Percentiles rank a stretch among this genome's conserved stretches.
phyloP scores from a whole-genome alignment of 1,140 invertebrate species.

The Heliconius congener region DNA sequence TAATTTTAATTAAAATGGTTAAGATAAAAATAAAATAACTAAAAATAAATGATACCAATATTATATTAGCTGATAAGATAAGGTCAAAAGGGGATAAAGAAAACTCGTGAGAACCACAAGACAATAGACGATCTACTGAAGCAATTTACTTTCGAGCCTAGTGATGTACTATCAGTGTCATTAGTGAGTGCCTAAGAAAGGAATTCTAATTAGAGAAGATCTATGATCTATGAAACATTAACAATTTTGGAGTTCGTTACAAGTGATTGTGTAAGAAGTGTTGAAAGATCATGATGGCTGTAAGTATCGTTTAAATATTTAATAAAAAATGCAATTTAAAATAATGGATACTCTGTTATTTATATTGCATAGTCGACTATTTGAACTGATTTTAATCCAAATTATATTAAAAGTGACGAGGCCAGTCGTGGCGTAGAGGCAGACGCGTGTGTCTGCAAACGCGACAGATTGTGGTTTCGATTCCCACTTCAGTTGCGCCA shows the following conservation, averaged over 20 bases:
- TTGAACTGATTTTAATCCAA: too few species aligned
- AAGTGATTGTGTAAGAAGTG: slow-evolving; percentile 44
- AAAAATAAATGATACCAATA: neutral
- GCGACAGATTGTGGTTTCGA: too few species aligned
- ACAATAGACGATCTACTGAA: neutral
- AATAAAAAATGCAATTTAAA: neutral
- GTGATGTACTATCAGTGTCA: slow-evolving; percentile 41
- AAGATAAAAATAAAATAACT: too few species aligned
- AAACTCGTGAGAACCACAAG: slow-evolving; percentile 23
- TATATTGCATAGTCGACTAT: too few species aligned
- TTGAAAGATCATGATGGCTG: slow-evolving; percentile 53
- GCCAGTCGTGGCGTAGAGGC: too few species aligned
- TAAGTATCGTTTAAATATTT: slow-evolving; percentile 44
- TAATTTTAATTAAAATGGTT: too few species aligned
- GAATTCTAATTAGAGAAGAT: slow-evolving; percentile 48
- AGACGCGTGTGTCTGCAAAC: too few species aligned
- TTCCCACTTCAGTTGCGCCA: too few species aligned
- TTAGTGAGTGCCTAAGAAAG: slow-evolving; percentile 39
- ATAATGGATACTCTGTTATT: neutral
- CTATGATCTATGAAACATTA: slow-evolving; percentile 35
- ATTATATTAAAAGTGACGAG: too few species aligned
- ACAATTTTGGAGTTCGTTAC: slow-evolving; percentile 31
- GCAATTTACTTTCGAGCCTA: slow-evolving; percentile 18
- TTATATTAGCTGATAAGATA: neutral
- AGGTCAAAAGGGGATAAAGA: slow-evolving; percentile 6